Conservation (phyloP, 1,140 invertebrate genomes). For the Camponotus floridanus region DNA sequence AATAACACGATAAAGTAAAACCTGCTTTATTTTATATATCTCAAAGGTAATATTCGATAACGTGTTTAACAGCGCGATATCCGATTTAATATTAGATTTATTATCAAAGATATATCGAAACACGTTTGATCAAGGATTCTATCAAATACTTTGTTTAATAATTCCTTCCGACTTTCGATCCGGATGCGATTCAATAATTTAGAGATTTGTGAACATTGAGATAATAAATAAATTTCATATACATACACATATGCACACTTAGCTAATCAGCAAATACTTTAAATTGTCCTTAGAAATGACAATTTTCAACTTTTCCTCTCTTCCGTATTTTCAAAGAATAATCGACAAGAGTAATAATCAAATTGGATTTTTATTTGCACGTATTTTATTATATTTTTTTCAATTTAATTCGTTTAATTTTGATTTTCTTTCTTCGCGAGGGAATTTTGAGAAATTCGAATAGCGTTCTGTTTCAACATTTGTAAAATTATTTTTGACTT, state of each 20-base stretch:
- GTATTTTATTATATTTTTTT: neutral
- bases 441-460: neutral
- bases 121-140: neutral
- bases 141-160: neutral
- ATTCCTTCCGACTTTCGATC: neutral
- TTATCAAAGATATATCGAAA: neutral
- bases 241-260: neutral
- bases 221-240: conserved; percentile 2
- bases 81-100: neutral
- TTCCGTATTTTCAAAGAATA: neutral
- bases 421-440: neutral
- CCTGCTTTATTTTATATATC: neutral
- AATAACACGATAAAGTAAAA: neutral
- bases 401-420: neutral
- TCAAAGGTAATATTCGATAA: neutral
- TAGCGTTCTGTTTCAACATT: conserved; percentile 1
- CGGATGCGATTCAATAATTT: conserved; percentile 2
- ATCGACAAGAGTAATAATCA: neutral
- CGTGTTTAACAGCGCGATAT: neutral
- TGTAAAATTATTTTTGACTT: conserved; percentile 1
- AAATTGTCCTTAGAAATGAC: neutral
- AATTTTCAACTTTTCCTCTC: conserved; percentile 22
- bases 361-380: neutral
- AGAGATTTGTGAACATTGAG: neutral
- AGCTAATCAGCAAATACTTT: neutral